Evolutionary conservation across 2,888 invertebrate genomes (phyloP).

Genomic region (Embidobia sp.): DNA sequence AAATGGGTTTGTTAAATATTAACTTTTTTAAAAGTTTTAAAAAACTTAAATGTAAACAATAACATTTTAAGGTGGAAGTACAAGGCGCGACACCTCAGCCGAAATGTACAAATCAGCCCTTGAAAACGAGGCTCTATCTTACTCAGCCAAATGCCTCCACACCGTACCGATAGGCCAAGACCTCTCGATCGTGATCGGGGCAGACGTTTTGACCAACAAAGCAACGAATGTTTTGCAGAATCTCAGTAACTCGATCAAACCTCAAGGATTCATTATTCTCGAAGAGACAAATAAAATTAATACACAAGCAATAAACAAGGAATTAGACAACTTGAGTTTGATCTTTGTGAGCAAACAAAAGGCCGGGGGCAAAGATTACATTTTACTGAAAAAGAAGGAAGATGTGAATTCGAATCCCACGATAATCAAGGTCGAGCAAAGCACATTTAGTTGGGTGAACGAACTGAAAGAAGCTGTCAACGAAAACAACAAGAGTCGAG

Average conservation of each 20-base stretch:
- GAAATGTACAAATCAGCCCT: slow-evolving; percentile 83
- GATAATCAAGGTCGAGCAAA: slow-evolving; percentile 87
- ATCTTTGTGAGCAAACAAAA: slow-evolving; percentile 85
- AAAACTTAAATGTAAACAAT: no score
- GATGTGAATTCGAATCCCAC: slow-evolving; percentile 78
- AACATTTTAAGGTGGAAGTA: slow-evolving; percentile 82
- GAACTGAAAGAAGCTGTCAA: slow-evolving; percentile 89
- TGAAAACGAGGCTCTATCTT: slow-evolving; percentile 85
- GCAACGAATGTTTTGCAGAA: slow-evolving; percentile 83
- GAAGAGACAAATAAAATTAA: slow-evolving; percentile 84
- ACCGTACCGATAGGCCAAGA: slow-evolving; percentile 85
- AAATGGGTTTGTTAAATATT: no score
- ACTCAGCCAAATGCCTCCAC: slow-evolving; percentile 85
- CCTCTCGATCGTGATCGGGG: slow-evolving; percentile 86
- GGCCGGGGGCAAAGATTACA: slow-evolving; percentile 85
- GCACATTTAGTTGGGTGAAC: slow-evolving; percentile 91
- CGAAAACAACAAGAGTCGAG: slow-evolving; percentile 85
- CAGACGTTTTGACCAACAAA: slow-evolving; percentile 85
- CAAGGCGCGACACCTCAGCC: slow-evolving; percentile 83
- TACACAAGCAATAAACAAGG: slow-evolving; percentile 65
- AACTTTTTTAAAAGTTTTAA: no score
- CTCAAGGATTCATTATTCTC: slow-evolving; percentile 88
- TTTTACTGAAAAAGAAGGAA: slow-evolving; percentile 85
- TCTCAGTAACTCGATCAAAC: slow-evolving; percentile 85
- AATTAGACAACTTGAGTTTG: slow-evolving; percentile 80